Conservation (phyloP, 2,888 invertebrate species). For the Drosophila prostipennis region DNA sequence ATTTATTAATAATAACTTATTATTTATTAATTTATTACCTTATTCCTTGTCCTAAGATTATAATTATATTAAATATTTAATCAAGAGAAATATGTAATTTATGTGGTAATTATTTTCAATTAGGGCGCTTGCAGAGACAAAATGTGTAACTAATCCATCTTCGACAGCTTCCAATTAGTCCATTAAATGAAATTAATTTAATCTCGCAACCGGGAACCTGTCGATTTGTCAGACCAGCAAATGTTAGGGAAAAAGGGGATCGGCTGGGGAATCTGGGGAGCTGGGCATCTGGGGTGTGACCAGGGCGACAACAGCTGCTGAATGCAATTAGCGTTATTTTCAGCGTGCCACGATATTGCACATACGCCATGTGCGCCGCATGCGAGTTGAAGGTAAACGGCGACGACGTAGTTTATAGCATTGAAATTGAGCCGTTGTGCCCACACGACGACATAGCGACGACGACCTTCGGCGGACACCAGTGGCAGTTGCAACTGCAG, state of each 20-base stretch:
- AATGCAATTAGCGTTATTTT: slow-evolving; percentile 74
- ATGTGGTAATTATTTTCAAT: background rate
- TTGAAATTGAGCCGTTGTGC: slow-evolving; percentile 62
- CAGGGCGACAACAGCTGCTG: slow-evolving; percentile 58
- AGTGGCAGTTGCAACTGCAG: slow-evolving; percentile 29
- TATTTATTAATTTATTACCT: too few relatives aligned
- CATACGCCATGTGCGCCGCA: slow-evolving; percentile 62
- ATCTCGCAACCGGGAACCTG: slow-evolving; percentile 26
- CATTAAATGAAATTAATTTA: slow-evolving; percentile 28
- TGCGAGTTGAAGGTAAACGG: slow-evolving; percentile 68
- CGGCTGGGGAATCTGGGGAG: too few relatives aligned
- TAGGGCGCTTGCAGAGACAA: background rate
- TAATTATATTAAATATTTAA: background rate
- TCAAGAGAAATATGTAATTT: too few relatives aligned
- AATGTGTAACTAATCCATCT: background rate
- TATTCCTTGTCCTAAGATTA: background rate
- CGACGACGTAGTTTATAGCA: slow-evolving; percentile 73
- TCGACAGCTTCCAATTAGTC: slow-evolving; percentile 14
- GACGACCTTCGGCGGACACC: slow-evolving; percentile 66
- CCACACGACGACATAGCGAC: slow-evolving; percentile 16
- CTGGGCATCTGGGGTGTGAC: slow-evolving; percentile 19
- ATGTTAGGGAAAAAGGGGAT: background rate
- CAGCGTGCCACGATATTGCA: slow-evolving; percentile 65
- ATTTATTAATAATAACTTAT: too few relatives aligned
- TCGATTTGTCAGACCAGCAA: slow-evolving; percentile 31